Percentiles rank a stretch among this genome's conserved stretches.
Conservation (phyloP, 2,797 vertebrate species). For the Crossoptilon crossoptilon region DNA sequence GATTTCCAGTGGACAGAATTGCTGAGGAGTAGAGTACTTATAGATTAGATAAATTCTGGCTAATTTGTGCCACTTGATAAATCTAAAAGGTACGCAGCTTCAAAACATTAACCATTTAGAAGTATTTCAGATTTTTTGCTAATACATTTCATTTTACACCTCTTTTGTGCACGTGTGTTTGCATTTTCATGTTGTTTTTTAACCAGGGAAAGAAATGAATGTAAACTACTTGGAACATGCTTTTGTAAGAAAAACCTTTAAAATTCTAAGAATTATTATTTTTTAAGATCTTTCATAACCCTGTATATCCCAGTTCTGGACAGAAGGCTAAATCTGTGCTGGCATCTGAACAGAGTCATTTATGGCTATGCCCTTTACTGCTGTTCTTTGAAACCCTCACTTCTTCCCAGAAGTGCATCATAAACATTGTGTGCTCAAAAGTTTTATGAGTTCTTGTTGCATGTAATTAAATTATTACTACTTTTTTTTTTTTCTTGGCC, state of each 20-base stretch:
- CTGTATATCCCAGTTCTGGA: background rate
- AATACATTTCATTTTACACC: background rate
- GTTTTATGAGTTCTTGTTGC: slow-evolving; percentile 44
- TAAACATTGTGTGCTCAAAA: slow-evolving; percentile 60
- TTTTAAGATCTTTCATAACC: background rate
- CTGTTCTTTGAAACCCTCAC: background rate
- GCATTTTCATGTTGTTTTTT: background rate
- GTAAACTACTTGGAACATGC: background rate
- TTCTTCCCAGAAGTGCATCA: slow-evolving; percentile 20
- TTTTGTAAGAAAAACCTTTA: background rate
- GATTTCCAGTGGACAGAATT: background rate
- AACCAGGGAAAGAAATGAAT: background rate
- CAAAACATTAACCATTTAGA: background rate
- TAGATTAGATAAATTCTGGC: background rate
- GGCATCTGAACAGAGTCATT: slow-evolving; percentile 71
- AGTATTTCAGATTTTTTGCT: background rate
- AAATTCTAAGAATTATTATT: background rate
- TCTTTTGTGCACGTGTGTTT: background rate
- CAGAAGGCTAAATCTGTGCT: slow-evolving; percentile 1
- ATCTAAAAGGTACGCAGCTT: background rate
- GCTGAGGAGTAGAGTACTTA: background rate
- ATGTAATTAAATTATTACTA: slow-evolving; percentile 66
- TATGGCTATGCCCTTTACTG: background rate
- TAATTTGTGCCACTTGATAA: background rate
- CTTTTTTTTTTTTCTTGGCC: slow-evolving; percentile 73